These are phyloP conservation scores for Neosilurus hyrtlii DNA, from an alignment of 2,797 vertebrate genomes.

Conservation along the genomic window DNA sequence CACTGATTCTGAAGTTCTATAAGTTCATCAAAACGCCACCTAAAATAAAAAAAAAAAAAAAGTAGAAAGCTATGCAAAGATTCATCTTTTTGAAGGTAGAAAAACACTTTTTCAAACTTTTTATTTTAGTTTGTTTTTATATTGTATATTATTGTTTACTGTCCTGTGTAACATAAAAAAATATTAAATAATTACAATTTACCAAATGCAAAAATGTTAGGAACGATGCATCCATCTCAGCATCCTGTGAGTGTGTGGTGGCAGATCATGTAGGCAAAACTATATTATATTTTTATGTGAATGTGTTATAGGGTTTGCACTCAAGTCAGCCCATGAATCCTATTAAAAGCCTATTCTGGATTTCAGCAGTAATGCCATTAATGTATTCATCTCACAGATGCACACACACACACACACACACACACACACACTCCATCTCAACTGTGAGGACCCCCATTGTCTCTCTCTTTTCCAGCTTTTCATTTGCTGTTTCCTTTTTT, in stretches of 20 bases:
- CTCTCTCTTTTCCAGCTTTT: conserved; percentile 24
- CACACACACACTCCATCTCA: conserved; percentile 18
- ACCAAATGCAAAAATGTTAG: too few species aligned
- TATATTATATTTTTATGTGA: background rate
- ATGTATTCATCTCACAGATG: conserved; percentile 39
- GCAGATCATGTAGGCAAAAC: background rate
- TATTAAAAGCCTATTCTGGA: conserved; percentile 28
- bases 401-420: background rate
- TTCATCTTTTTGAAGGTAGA: too few species aligned
- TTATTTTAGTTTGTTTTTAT: too few species aligned
- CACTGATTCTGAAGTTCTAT: too few species aligned
- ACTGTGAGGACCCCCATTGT: conserved; percentile 19
- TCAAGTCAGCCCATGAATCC: conserved; percentile 17
- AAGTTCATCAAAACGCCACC: too few species aligned
- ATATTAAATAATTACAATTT: too few species aligned
- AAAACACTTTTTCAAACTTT: too few species aligned
- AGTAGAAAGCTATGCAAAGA: too few species aligned
- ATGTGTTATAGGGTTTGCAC: conserved; percentile 5
- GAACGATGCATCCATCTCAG: too few species aligned
- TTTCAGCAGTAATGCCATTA: conserved; percentile 38
- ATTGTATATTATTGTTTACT: too few species aligned
- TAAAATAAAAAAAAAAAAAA: too few species aligned
- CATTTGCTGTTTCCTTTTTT: conserved; percentile 38
- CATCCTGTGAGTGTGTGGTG: background rate
- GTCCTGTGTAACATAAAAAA: too few species aligned